These are phyloP conservation scores for Callinectes sapidus DNA, from an alignment of 2,888 invertebrate genomes.

Conservation along the genomic window DNA sequence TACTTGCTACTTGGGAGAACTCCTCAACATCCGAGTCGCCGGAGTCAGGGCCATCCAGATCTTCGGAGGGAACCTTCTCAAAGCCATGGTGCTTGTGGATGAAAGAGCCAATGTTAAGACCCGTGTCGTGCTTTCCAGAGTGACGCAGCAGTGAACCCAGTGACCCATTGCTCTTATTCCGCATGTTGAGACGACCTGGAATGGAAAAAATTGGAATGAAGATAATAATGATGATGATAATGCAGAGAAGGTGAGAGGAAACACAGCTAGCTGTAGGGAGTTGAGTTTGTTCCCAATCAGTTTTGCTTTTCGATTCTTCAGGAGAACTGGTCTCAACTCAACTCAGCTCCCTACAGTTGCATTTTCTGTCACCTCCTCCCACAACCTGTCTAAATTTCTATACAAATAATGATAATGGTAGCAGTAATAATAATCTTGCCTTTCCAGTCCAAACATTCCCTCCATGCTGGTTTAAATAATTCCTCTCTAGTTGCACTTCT, in stretches of 20 bases:
- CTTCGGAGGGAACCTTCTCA: conserved; percentile 69
- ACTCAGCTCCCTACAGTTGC: too few relatives aligned
- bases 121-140: conserved; percentile 63
- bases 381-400: too few relatives aligned
- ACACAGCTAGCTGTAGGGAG: too few relatives aligned
- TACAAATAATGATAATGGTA: background rate
- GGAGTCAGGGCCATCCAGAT: conserved; percentile 66
- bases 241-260: too few relatives aligned
- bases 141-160: conserved; percentile 45
- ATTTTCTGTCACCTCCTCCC: too few relatives aligned
- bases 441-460: too few relatives aligned
- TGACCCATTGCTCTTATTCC: conserved; percentile 49
- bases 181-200: conserved; percentile 49
- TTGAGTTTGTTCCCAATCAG: too few relatives aligned
- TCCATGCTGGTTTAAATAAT: too few relatives aligned
- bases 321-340: too few relatives aligned
- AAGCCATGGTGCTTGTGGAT: conserved; percentile 70
- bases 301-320: too few relatives aligned
- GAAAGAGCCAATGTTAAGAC: conserved; percentile 66
- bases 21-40: conserved; percentile 72
- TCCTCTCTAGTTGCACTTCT: too few relatives aligned
- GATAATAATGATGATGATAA: background rate
- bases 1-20: conserved; percentile 68
- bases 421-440: too few relatives aligned
- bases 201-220: background rate